Evolutionary conservation across 2,113 vertebrate species (phyloP).

Genomic region (Rhinoptilus africanus): DNA sequence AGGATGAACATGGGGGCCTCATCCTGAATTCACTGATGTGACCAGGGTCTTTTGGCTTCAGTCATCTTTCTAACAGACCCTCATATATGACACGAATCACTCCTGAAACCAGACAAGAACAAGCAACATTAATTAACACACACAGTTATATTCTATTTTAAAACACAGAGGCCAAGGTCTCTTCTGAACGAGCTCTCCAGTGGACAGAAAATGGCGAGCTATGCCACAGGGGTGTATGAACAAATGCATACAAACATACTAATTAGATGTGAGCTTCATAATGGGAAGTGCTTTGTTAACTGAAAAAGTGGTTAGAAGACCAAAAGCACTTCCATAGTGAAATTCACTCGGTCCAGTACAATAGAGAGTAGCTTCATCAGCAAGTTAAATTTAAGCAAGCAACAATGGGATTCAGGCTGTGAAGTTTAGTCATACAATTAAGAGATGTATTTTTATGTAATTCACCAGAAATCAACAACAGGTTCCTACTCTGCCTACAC

Average conservation of each 20-base stretch:
- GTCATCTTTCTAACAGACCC: not conserved
- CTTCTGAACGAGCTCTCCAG: not conserved
- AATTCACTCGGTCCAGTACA: not conserved
- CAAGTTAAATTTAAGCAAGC: not conserved
- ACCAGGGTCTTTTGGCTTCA: not conserved
- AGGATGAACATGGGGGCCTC: not conserved
- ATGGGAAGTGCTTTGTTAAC: not conserved
- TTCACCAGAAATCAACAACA: not conserved
- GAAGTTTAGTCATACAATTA: not conserved
- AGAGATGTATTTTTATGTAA: not conserved
- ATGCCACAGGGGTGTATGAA: not conserved
- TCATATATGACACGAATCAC: not conserved
- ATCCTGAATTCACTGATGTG: not conserved
- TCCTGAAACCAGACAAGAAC: not conserved
- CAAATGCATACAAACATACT: not conserved
- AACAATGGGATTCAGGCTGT: not conserved
- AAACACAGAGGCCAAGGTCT: not conserved
- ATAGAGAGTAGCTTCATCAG: not conserved
- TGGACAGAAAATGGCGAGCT: not conserved
- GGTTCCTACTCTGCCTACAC: not conserved
- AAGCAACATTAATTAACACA: not conserved
- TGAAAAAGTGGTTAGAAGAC: not conserved
- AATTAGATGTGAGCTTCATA: not conserved
- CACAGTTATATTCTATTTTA: not conserved
- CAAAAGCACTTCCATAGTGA: not conserved